Base-by-base conservation (phyloP, 2,797 vertebrate genomes). In the Xenops minutus region DNA sequence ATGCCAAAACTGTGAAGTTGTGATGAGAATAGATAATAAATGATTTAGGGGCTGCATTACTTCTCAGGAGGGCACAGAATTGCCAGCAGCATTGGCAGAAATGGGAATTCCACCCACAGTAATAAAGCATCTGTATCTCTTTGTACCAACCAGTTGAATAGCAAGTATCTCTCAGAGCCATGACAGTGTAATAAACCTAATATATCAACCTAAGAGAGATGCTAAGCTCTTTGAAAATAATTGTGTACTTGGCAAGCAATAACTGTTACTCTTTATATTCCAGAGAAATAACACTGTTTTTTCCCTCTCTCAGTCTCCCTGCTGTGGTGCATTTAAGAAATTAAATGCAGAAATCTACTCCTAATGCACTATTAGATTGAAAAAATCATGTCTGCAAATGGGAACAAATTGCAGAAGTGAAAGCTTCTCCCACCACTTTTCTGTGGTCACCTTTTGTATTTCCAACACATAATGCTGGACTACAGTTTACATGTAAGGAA, bases 61-160 rank as follows among this genome's bases (percentile, higher is more conserved):
- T 89, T 95, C 95, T 93, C 85, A 62, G 78, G 86, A 92, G 92
- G 89, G 68, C 64, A 83, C 39, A 71, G 61, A 94, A 88, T 52
- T 93, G 69, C 81, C 0, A 0, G 68, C 89, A 96, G 44, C 58
- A 23, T 88, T 93, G 80, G 51, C 74, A 93, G 95, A 91, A 96
- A 68, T 83, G 81, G 78, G 94, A 96, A 93, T 97, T 95, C 72
- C 52, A 93, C 85, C 85, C 58, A n/a, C 30, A 32, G 64, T 55
- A 92, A 92, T 96, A 93, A 96, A 94, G 86, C 91, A 72, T 93
- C 71, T 93, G 71, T 85, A 93, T 96, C 68, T 93, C 62, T 89
- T 62, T 92, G 79, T 93, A 91, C 44, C 63, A 93, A 63, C 0
- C 5, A 94, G 80, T 81, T 82, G 85, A 83, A 88, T 95, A 84